Evolutionary conservation across 1,140 invertebrate genomes (phyloP).

Genomic region (Diplogasteroides magnus): DNA sequence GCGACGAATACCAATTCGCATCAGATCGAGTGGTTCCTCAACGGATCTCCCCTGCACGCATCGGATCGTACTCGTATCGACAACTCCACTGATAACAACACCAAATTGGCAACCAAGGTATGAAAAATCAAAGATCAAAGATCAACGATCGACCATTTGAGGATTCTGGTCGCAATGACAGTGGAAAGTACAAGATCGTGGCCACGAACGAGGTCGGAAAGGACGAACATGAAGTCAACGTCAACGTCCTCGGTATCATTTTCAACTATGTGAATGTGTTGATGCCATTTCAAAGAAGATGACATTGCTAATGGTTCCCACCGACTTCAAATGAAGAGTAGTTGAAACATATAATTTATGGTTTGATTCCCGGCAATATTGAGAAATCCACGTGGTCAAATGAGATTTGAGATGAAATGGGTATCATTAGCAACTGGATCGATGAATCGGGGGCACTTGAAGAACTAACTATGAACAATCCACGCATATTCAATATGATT

Average conservation of each 20-base stretch:
- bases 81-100: conserved; percentile 52
- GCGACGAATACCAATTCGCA: not conserved
- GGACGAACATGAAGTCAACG: conserved; percentile 85
- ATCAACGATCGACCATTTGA: not conserved
- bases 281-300: no score
- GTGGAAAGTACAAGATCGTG: conserved; percentile 78
- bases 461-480: no score
- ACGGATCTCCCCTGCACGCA: conserved; percentile 41
- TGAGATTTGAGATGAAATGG: no score
- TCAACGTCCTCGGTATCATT: conserved; percentile 67
- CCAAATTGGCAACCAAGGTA: conserved; percentile 64
- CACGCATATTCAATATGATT: no score
- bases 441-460: no score
- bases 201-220: conserved; percentile 88
- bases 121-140: not conserved
- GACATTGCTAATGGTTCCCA: no score
- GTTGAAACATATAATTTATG: no score
- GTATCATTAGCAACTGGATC: no score
- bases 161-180: conserved; percentile 61
- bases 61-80: conserved; percentile 52
- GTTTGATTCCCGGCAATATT: no score
- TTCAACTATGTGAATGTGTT: conserved; percentile 40
- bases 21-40: conserved; percentile 72
- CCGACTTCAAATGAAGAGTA: no score
- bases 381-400: not conserved